Percentiles rank a stretch among this genome's conserved stretches.
Evolutionary conservation across 2,113 vertebrate species (phyloP).

Genomic region (Blennius ocellaris): DNA sequence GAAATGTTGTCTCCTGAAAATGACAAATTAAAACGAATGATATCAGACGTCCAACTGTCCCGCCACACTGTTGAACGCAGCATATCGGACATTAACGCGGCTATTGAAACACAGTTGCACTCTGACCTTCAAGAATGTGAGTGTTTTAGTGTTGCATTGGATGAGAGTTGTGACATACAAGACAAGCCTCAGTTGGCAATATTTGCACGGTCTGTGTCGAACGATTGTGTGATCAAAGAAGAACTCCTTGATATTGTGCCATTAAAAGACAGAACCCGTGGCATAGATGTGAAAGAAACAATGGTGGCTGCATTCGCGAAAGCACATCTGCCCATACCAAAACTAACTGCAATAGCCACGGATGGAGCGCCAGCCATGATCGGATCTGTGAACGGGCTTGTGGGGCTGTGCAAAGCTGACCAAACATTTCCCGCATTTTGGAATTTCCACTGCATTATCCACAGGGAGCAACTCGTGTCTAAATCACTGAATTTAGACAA

Average conservation of each 20-base stretch:
- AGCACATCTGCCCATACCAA: constrained; percentile 14
- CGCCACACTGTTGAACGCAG: constrained; percentile 4
- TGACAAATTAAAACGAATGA: too few species aligned
- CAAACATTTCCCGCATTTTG: constrained; percentile 47
- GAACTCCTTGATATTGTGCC: constrained; percentile 39
- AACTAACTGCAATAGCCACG: constrained; percentile 42
- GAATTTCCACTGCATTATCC: constrained; percentile 61
- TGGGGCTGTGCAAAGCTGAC: constrained; percentile 54
- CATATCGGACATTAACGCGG: constrained; percentile 2
- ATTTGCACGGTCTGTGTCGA: constrained; percentile 24
- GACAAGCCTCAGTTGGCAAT: constrained; percentile 32
- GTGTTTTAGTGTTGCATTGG: constrained; percentile 22
- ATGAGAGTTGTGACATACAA: constrained; percentile 25
- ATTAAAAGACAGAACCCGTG: constrained; percentile 48
- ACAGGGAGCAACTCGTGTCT: constrained; percentile 43
- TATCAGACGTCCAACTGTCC: constrained; percentile 9
- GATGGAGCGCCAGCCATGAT: too few species aligned
- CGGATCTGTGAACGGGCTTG: constrained; percentile 46
- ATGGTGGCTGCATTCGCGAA: constrained; percentile 27
- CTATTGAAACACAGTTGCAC: constrained; percentile 8
- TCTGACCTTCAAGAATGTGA: constrained; percentile 19
- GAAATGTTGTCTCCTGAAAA: too few species aligned
- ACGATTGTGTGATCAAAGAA: constrained; percentile 24
- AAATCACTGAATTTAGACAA: constrained; percentile 57
- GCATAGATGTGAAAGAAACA: constrained; percentile 57